Evolutionary conservation across 2,888 invertebrate genomes (phyloP).

Genomic region (Amphipyra tragopoginis): DNA sequence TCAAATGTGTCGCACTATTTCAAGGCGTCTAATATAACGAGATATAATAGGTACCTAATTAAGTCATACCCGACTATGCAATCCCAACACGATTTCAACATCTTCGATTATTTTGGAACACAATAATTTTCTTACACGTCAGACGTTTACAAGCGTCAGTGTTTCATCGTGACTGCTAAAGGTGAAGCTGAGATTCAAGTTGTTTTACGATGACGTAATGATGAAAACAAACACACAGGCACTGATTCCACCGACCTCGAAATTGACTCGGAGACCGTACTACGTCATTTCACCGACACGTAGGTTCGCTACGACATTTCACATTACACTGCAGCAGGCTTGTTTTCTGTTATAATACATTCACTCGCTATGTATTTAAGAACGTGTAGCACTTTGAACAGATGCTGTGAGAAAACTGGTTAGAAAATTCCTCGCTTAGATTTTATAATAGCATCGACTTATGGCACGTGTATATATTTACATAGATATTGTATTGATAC

Average conservation of each 20-base stretch:
- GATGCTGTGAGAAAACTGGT: slow-evolving; percentile 51
- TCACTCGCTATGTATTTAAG: slow-evolving; percentile 30
- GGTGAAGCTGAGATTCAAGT: slow-evolving; percentile 66
- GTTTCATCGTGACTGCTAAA: slow-evolving; percentile 64
- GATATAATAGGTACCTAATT: slow-evolving; percentile 54
- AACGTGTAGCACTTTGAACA: slow-evolving; percentile 35
- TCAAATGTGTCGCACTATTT: neutral
- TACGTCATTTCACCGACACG: slow-evolving; percentile 66
- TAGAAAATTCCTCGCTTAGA: slow-evolving; percentile 31
- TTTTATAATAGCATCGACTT: slow-evolving; percentile 28
- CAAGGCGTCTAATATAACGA: slow-evolving; percentile 3
- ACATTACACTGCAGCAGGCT: slow-evolving; percentile 62
- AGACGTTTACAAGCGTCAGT: slow-evolving; percentile 57
- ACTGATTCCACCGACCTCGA: slow-evolving; percentile 72
- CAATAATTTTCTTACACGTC: slow-evolving; percentile 61
- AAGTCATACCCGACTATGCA: slow-evolving; percentile 82
- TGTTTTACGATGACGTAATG: slow-evolving; percentile 81
- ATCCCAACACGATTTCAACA: slow-evolving; percentile 86
- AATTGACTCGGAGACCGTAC: slow-evolving; percentile 60
- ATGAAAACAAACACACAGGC: slow-evolving; percentile 80
- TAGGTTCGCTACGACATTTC: slow-evolving; percentile 69
- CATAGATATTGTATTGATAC: slow-evolving; percentile 16
- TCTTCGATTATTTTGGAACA: slow-evolving; percentile 67
- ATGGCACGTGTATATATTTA: slow-evolving; percentile 12
- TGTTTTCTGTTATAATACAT: slow-evolving; percentile 39